Conservation (phyloP, 2,113 vertebrate genomes). For the Trachemys scripta region DNA sequence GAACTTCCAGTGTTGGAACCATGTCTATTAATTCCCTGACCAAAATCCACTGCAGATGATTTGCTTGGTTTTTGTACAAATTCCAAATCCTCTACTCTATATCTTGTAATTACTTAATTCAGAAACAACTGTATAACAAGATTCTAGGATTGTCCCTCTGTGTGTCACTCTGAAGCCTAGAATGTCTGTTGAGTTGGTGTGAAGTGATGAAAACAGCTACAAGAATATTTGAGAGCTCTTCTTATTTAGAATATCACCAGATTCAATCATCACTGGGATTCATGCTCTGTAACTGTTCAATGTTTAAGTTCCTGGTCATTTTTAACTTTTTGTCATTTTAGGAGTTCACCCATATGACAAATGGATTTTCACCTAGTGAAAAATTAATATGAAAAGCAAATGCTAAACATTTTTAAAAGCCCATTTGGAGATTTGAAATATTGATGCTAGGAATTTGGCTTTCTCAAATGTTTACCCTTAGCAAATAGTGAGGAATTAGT, state of each 20-base stretch:
- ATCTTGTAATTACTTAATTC: neutral
- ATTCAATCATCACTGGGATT: neutral
- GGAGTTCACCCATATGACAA: too few species aligned
- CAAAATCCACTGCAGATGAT: neutral
- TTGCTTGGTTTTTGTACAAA: neutral
- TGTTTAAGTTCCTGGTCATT: neutral
- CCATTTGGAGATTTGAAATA: neutral
- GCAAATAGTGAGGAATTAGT: neutral
- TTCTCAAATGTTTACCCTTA: neutral
- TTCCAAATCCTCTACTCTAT: neutral
- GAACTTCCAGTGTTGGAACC: neutral
- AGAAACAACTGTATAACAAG: neutral
- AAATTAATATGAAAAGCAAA: too few species aligned
- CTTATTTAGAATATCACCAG: neutral
- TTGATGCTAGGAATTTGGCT: neutral
- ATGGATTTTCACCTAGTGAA: too few species aligned
- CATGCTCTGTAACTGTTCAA: neutral
- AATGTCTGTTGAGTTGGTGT: neutral
- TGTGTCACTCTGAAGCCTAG: neutral
- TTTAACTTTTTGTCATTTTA: too few species aligned
- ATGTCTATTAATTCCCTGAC: neutral
- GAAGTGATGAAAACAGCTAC: neutral
- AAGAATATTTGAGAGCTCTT: neutral
- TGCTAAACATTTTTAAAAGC: neutral
- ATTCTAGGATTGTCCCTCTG: neutral